Conservation (phyloP, 2,888 invertebrate species). For the Trichacis sp. region DNA sequence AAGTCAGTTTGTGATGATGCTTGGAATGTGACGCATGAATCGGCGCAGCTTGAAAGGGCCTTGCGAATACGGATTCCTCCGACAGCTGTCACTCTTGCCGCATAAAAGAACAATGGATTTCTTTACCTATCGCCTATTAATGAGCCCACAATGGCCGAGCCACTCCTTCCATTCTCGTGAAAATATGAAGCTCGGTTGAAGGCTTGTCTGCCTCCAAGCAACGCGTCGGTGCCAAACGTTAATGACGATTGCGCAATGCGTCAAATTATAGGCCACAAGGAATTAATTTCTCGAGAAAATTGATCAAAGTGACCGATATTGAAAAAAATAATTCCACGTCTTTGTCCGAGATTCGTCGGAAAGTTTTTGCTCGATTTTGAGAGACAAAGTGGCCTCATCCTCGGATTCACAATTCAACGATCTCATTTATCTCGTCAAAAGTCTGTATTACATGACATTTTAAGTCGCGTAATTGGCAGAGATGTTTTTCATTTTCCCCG, state of each 20-base stretch:
- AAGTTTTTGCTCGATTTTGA: conserved; percentile 10
- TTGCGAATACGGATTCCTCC: conserved; percentile 12
- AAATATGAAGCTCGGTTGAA: conserved; percentile 2
- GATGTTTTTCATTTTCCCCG: conserved; percentile 10
- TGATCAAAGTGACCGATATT: too few relatives aligned
- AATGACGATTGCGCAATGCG: not conserved
- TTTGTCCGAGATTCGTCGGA: not conserved
- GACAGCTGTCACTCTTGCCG: conserved; percentile 28
- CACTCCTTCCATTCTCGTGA: conserved; percentile 7
- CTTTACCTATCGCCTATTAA: conserved; percentile 42
- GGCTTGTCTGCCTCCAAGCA: not conserved
- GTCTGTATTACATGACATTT: conserved; percentile 10
- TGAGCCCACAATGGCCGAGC: conserved; percentile 31
- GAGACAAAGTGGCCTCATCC: not conserved
- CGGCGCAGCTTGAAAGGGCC: conserved; percentile 1
- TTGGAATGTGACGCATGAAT: not conserved
- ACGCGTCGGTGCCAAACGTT: not conserved
- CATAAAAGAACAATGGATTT: conserved; percentile 23
- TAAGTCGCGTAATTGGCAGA: conserved; percentile 9
- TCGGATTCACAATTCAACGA: conserved; percentile 18
- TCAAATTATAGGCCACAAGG: not conserved
- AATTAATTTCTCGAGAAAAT: not conserved
- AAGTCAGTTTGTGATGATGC: too few relatives aligned
- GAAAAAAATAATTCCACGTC: not conserved
- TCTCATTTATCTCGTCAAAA: conserved; percentile 9